Conservation (phyloP, 2,888 invertebrate genomes). For the Himalopsyche anomala region DNA sequence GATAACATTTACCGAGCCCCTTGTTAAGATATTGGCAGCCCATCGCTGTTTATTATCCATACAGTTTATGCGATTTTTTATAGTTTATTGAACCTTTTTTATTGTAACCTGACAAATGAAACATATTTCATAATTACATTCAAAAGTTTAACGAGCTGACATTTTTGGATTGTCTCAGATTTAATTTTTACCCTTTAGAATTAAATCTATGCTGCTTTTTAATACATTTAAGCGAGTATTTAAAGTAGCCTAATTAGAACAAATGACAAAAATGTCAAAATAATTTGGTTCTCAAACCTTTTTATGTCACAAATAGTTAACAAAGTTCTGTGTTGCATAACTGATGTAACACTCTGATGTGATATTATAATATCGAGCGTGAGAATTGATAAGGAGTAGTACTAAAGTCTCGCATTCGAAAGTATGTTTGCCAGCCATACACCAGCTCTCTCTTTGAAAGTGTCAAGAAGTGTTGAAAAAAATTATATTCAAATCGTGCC, state of each 20-base stretch:
- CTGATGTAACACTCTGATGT: background rate
- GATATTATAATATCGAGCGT: slow-evolving; percentile 23
- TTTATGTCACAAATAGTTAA: background rate
- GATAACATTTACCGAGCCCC: too few species aligned
- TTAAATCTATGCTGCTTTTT: too few species aligned
- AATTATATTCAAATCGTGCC: background rate
- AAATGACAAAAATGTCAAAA: slow-evolving; percentile 15
- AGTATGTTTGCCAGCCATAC: background rate
- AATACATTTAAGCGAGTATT: too few species aligned
- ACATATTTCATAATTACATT: too few species aligned
- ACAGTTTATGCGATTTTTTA: too few species aligned
- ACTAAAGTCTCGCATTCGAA: background rate
- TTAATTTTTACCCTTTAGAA: too few species aligned
- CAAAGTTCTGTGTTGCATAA: background rate
- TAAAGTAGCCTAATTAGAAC: background rate
- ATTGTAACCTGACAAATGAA: too few species aligned
- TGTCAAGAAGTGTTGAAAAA: slow-evolving; percentile 5
- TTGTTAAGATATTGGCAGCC: too few species aligned
- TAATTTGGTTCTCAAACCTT: slow-evolving; percentile 9
- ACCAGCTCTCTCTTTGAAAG: slow-evolving; percentile 17
- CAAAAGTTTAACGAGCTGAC: too few species aligned
- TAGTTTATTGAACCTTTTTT: too few species aligned
- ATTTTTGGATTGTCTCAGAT: too few species aligned
- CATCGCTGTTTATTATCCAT: too few species aligned
- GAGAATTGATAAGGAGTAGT: background rate